phyloP scores from a whole-genome alignment of 35 echinoderm and acorn worm species.

The Apostichopus japonicus region DNA sequence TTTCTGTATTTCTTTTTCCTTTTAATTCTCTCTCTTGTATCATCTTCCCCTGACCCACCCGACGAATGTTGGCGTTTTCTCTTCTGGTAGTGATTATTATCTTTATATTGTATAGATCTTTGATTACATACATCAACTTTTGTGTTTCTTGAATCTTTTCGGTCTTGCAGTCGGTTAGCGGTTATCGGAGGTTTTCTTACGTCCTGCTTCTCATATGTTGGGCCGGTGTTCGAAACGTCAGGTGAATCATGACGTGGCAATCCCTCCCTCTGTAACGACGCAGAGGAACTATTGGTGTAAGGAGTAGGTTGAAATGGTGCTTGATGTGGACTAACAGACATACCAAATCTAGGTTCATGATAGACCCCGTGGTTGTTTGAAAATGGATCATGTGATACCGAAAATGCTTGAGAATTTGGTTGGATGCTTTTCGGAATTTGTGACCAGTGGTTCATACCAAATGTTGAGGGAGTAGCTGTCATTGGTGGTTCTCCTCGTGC shows the following conservation, averaged over 20 bases:
- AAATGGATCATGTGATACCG: background rate
- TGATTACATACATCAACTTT: background rate
- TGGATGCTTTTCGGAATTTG: background rate
- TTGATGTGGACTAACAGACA: background rate
- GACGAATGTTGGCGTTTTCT: background rate
- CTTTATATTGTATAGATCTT: background rate
- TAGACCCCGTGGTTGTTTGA: background rate
- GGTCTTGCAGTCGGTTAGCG: background rate
- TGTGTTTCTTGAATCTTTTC: background rate
- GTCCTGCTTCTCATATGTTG: background rate
- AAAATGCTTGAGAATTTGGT: background rate
- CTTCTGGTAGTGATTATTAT: background rate
- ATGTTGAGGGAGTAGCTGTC: background rate
- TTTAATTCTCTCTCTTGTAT: background rate
- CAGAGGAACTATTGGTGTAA: background rate
- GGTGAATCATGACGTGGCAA: background rate
- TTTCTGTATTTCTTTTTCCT: conserved; percentile 18
- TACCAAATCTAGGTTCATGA: background rate
- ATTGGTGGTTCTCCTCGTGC: background rate
- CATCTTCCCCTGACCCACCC: background rate
- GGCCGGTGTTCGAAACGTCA: too few species aligned
- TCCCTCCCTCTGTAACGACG: background rate
- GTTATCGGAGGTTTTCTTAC: background rate
- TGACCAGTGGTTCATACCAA: background rate
- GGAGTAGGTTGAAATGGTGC: background rate